Percentiles rank a stretch among this genome's conserved stretches.
Conservation (phyloP, 2,888 invertebrate genomes). For the Crematogaster levior region DNA sequence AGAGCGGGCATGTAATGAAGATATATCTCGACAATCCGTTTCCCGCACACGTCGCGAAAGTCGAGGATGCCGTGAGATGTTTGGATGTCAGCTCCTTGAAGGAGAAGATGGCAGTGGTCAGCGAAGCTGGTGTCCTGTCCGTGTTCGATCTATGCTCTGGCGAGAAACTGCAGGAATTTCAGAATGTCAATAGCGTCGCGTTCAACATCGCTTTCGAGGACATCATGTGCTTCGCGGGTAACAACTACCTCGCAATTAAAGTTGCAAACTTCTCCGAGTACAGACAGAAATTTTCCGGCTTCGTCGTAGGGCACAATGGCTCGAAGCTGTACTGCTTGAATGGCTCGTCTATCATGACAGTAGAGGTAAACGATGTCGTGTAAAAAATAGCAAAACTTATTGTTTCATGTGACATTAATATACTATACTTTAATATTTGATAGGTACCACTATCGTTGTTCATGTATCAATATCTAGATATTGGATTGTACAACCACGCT, state of each 20-base stretch:
- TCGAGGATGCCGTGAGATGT: conserved; percentile 93
- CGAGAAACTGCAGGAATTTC: conserved; percentile 92
- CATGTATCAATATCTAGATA: conserved; percentile 98
- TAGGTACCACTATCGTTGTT: conserved; percentile 96
- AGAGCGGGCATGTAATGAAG: conserved; percentile 91
- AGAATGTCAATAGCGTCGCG: conserved; percentile 95
- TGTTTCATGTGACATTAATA: neutral
- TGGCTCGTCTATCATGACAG: conserved; percentile 94
- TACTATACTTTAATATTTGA: conserved; percentile 80
- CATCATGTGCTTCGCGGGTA: conserved; percentile 97
- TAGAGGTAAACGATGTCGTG: conserved; percentile 87
- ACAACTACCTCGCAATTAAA: conserved; percentile 94
- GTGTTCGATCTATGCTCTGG: conserved; percentile 92
- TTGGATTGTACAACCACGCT: conserved; percentile 92
- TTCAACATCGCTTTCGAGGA: conserved; percentile 98
- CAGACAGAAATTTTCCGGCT: conserved; percentile 93
- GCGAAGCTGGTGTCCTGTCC: conserved; percentile 94
- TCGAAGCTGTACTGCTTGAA: conserved; percentile 98
- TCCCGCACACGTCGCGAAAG: conserved; percentile 90
- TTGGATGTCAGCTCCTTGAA: conserved; percentile 95
- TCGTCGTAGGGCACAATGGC: conserved; percentile 94
- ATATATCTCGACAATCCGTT: conserved; percentile 96
- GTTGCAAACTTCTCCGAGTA: conserved; percentile 95
- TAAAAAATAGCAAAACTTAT: neutral
- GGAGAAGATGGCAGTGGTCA: conserved; percentile 96